phyloP scores from a whole-genome alignment of 2,113 vertebrate genomes.

The Sardina pilchardus region DNA sequence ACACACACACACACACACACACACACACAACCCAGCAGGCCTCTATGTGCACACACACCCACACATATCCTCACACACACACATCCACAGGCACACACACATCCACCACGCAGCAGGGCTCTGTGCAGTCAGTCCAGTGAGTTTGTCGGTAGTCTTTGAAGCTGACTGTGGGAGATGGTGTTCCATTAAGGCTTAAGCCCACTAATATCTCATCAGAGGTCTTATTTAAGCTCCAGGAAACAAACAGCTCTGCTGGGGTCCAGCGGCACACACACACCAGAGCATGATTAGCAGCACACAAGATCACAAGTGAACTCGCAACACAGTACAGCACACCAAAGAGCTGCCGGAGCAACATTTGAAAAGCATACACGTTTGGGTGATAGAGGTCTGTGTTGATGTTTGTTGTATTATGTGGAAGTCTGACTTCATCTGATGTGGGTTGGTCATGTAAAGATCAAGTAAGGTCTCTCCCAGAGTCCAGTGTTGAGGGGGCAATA shows the following conservation, averaged over 20 bases:
- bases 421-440: background rate
- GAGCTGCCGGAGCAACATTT: too few species aligned
- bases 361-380: too few species aligned
- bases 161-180: background rate
- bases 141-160: background rate
- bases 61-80: background rate
- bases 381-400: background rate
- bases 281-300: background rate
- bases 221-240: background rate
- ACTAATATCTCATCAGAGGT: constrained; percentile 11
- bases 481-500: too few species aligned
- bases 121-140: background rate
- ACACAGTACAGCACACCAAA: too few species aligned
- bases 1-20: background rate
- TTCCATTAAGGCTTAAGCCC: background rate
- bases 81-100: background rate
- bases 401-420: background rate
- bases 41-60: background rate
- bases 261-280: background rate
- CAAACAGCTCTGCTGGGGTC: background rate
- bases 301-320: too few species aligned
- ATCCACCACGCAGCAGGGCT: background rate
- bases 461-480: too few species aligned
- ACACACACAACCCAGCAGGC: background rate
- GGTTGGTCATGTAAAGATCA: too few species aligned